Base-by-base conservation (phyloP, 2,888 invertebrate genomes). In the Cybosia mesomella region DNA sequence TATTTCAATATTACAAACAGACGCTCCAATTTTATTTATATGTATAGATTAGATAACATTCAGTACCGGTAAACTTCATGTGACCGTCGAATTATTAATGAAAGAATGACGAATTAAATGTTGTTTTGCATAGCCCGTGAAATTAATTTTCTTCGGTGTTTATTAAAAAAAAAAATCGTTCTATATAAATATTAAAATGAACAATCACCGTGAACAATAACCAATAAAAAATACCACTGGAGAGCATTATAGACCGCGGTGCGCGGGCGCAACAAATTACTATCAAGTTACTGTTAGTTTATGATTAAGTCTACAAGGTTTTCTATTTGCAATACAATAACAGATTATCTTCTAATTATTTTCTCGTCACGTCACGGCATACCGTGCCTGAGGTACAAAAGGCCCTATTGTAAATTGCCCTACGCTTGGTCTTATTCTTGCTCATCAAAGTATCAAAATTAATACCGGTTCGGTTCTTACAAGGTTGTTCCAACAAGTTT, bases 401-500 rank as follows among this genome's bases (percentile, higher is more conserved):
- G 83, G 71, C 74, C 79, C 82, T 79, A 64, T 80, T 77, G 64
- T 80, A 76, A 67, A 70, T 70, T 80, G 85, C 85, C 55, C 88
- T 87, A 85, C 82, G 74, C 78, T 74, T 70, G 73, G 85, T 87
- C 85, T 88, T 83, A 85, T 82, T 82, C 70, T 76, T 75, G 64
- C 72, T 70, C 72, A 75, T 77, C 75, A 77, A 66, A 49, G 66
- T 61, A 76, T 73, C 73, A 74, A 76, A 69, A 73, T 74, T 82
- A 79, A 81, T 87, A 89, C 89, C 86, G 85, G 91, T 89, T 63
- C 88, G 84, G 89, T 89, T 89, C 82, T 59, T 73, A 82, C 86
- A 87, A 88, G 88, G 87, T 78, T 84, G 78, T 79, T 81, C 72
- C 60, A 66, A 75, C 74, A 71, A 69, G 75, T 83, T 83, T 80